Evolutionary conservation across 2,113 vertebrate species (phyloP), one percentile per base, ranked within the genome.

Genomic region (Hippoglossus stenolepis): DNA sequence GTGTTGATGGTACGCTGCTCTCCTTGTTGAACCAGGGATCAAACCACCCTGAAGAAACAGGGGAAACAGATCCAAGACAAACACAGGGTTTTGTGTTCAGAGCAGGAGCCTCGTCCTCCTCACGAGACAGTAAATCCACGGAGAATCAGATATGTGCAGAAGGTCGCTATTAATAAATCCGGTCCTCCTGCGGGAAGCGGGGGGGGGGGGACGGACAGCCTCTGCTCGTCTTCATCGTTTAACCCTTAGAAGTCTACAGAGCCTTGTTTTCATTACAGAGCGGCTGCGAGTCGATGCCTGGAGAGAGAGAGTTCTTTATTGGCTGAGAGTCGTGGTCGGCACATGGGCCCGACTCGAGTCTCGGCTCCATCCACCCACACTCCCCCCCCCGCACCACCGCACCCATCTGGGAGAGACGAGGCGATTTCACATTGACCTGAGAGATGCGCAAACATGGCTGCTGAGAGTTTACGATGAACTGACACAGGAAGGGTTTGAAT

Each of bases 351-450:
- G 47, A 6, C 47, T 49, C 47, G 17, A 13, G 11, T 12, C 47
- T 49, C 17, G 1, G 14, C 47, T 49, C 61, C 24, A n/a, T 47
- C 56, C 74, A 58, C 79, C 62, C 45, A 58, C 38, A 58, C 57
- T 21, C 28, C 3, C 58, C 31, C 38, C 3, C 58, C 31, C 71
- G 9, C 73, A 43, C 70, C n/a, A n/a, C n/a, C n/a, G n/a, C n/a
- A n/a, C 57, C 73, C n/a, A 90, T 90, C 89, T 89, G 92, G 80
- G 54, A 75, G 23, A 38, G 54, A 79, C 69, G 80, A 70, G 67
- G 71, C 59, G 0, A 62, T 83, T 81, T 87, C 60, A n/a, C 18
- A 13, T 5, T 20, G 79, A 82, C 60, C 73, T 43, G 63, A 5
- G 2, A 80, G 66, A 69, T 64, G 79, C 1, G 6, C 63, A 66